Base-by-base conservation (phyloP, 2,113 vertebrate genomes). In the Etheostoma spectabile region DNA sequence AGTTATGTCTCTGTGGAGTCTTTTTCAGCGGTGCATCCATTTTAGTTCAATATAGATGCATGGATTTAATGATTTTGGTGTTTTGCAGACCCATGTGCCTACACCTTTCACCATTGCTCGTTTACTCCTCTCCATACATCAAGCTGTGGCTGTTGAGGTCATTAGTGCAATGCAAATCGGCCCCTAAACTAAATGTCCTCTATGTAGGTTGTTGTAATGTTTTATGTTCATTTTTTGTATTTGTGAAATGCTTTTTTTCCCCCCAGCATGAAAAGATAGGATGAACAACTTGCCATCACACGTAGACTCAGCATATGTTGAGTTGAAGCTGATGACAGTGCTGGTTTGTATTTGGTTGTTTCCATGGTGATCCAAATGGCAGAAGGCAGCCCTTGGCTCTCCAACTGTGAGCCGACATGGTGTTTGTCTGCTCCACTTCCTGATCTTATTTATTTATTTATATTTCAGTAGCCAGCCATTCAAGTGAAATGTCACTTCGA, bases 281-380 rank as follows among this genome's bases (percentile, higher is more conserved):
- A 49, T 42, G 65, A 30, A 24, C 49, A 76, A 18, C 66, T 75
- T 27, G 48, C 49, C 55, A 52, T 84, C 70, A 55, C 69, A 70
- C 72, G 77, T 74, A 70, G 52, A 55, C 49, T 79, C n/a, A n/a
- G 78, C 77, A 82, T 69, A 46, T 77, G 84, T 76, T 30, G 77
- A 74, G 73, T 55, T 45, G 80, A 76, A 66, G 74, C 82, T 0
- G 87, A 92, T 77, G 86, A 84, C 82, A 85, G 80, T 33, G 79
- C 89, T 92, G 74, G 30, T 74, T 89, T 95, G 88, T 94, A 90
- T 87, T 86, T 85, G 77, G 80, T 82, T 91, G 95, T 95, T 95
- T 92, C 93, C 90, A 94, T 95, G 93, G 94, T 55, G 88, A 95
- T 86, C 72, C 67, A 90, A 92, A 92, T 89, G 91, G 88, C 88